Conservation (phyloP, 2,113 vertebrate species). For the Corythaeola cristata region DNA sequence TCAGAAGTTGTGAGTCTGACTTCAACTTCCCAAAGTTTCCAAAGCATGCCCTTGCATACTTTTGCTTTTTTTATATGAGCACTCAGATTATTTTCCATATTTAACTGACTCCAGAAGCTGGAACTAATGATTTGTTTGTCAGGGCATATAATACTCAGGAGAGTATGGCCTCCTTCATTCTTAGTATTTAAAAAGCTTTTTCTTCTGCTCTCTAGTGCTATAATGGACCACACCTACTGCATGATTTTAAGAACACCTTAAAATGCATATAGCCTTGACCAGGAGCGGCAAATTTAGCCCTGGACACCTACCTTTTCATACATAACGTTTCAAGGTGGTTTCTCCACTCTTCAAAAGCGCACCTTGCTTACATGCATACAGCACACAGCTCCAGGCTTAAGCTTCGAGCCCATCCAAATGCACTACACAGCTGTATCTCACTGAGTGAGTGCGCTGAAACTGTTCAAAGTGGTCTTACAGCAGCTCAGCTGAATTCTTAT, state of each 20-base stretch:
- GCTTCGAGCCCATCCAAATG: not conserved
- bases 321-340: not conserved
- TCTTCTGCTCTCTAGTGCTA: not conserved
- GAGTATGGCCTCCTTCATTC: not conserved
- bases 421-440: not conserved
- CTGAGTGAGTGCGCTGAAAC: not conserved
- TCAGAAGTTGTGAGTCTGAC: not conserved
- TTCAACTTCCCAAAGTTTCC: constrained; percentile 8
- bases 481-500: not conserved
- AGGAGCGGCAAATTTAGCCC: not conserved
- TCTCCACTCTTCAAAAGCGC: not conserved
- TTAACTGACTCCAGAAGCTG: constrained; percentile 16
- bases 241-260: not conserved
- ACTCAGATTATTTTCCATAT: not conserved
- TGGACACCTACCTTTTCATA: not conserved
- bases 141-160: not conserved
- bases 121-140: not conserved
- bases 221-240: not conserved
- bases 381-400: not conserved
- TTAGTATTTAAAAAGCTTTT: not conserved
- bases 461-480: not conserved
- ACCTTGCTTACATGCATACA: not conserved
- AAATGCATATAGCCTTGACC: not conserved
- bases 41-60: not conserved
- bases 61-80: not conserved